Evolutionary conservation across 2,113 vertebrate species (phyloP).

Genomic region (Puntigrus tetrazona): DNA sequence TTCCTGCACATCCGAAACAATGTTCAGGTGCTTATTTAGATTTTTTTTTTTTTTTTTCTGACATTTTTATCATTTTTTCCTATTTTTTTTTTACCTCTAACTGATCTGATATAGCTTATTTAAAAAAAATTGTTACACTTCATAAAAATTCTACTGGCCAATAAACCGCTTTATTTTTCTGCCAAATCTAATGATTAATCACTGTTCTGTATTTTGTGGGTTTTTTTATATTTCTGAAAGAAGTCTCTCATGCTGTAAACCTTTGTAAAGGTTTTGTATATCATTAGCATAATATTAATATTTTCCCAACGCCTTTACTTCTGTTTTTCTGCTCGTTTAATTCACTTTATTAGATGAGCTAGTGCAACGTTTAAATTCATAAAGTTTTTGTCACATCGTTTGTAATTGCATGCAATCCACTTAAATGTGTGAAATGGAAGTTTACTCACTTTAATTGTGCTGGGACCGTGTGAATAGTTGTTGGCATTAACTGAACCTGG

Average conservation of each 20-base stretch:
- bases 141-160: background rate
- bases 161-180: background rate
- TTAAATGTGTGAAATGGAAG: background rate
- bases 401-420: background rate
- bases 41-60: background rate
- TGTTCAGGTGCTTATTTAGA: conserved; percentile 7
- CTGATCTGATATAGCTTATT: background rate
- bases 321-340: background rate
- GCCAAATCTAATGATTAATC: background rate
- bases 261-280: background rate
- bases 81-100: too few relatives aligned
- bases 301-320: too few relatives aligned
- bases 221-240: background rate
- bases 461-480: background rate
- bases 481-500: background rate
- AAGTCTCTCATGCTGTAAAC: background rate
- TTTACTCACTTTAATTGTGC: background rate
- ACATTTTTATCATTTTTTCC: background rate
- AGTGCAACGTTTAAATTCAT: background rate
- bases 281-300: too few relatives aligned
- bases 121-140: background rate
- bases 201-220: background rate
- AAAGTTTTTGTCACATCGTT: background rate
- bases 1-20: background rate
- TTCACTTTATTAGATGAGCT: background rate